Base-by-base conservation (phyloP, 2,888 invertebrate species). In the Atethmia centrago region DNA sequence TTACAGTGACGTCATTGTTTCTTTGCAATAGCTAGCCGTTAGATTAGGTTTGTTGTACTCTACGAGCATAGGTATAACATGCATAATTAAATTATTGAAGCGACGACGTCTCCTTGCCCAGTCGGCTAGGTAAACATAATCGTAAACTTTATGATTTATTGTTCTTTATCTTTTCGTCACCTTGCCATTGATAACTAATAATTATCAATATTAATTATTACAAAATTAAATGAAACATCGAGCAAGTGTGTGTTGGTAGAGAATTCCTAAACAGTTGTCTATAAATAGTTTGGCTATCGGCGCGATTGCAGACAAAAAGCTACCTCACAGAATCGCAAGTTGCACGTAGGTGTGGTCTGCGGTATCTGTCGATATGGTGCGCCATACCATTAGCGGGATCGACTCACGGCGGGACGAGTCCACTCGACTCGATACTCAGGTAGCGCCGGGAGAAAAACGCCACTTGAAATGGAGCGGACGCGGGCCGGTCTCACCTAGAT, bases 361-460 rank as follows among this genome's bases (percentile, higher is more conserved):
- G 85, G 85, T 89, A 73, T 87, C 86, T 79, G 75, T 71, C 70
- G 83, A 83, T 81, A 83, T 87, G 86, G 84, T 85, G 88, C 84
- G 88, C 88, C 86, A 84, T 88, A 89, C 90, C 89, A 93, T 93
- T 93, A 93, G 90, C 88, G 90, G 91, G 89, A 88, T 90, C 90
- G 88, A 83, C 87, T 92, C 89, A 90, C 88, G 90, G 85, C 88
- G 80, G 87, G 87, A 78, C 88, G 86, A 88, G 87, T 87, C 88
- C 88, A 87, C 90, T 87, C 90, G 85, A 84, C 86, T 83, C 87
- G 86, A 67, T 83, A 80, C 90, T 91, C 95, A 95, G 95, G 95
- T 95, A 95, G 94, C 90, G 91, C 90, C 92, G 94, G 95, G 94
- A 95, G 95, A 95, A 95, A 96, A 95, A 95, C 94, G 90, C 92